phyloP scores from a whole-genome alignment of 2,113 vertebrate genomes.

The Phylloscopus whistleri region DNA sequence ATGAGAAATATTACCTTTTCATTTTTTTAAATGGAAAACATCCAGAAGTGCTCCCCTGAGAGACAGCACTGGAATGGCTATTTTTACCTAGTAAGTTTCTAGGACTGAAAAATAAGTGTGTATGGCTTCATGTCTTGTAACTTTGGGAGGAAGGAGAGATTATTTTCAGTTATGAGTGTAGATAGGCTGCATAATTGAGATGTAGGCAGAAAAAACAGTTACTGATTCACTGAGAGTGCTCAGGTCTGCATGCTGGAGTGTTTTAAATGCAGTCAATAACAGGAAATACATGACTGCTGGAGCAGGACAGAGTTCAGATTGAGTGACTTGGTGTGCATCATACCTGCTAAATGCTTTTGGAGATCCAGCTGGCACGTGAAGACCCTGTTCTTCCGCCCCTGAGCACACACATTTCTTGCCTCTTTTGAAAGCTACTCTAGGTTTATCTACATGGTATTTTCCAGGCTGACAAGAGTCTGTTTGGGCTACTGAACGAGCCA shows the following conservation, averaged over 20 bases:
- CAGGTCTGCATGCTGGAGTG: neutral
- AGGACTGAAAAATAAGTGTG: neutral
- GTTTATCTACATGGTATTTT: neutral
- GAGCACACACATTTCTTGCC: neutral
- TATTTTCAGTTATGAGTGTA: neutral
- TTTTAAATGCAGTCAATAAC: neutral
- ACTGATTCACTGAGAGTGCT: neutral
- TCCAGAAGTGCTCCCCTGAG: neutral
- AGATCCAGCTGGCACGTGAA: neutral
- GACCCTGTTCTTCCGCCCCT: neutral
- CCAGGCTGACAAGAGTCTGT: neutral
- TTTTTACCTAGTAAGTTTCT: neutral
- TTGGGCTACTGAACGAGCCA: neutral
- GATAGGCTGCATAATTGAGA: neutral
- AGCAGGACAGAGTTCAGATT: neutral
- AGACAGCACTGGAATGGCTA: neutral
- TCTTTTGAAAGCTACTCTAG: neutral
- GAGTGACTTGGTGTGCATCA: neutral
- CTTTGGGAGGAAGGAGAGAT: neutral
- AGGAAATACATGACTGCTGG: neutral
- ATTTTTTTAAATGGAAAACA: slow-evolving; percentile 1
- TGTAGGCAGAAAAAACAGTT: neutral
- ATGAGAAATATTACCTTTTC: neutral
- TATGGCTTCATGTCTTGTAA: neutral
- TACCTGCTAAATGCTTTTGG: neutral